Evolutionary conservation across 2,888 invertebrate genomes (phyloP).

Genomic region (Nyleta sp.): DNA sequence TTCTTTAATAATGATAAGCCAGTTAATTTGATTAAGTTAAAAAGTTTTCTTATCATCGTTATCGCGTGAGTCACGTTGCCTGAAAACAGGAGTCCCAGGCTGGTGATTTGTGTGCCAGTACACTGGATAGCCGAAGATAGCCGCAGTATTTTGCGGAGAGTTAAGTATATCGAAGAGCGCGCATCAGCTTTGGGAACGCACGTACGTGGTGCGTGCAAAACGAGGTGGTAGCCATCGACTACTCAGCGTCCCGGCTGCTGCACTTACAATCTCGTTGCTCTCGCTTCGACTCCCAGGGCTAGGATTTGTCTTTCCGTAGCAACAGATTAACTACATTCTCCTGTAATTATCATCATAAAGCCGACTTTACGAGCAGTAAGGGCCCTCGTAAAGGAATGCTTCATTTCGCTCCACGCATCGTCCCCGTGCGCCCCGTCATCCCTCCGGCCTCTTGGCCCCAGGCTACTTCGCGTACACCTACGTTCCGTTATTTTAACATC

Average conservation of each 20-base stretch:
- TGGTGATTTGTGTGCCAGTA: conserved; percentile 41
- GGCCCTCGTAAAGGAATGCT: conserved; percentile 82
- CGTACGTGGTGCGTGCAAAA: conserved; percentile 64
- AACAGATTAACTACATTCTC: conserved; percentile 81
- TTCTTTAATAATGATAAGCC: conserved; percentile 2
- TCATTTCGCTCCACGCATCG: conserved; percentile 76
- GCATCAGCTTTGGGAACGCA: conserved; percentile 65
- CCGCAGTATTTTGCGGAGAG: conserved; percentile 47
- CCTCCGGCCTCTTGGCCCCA: conserved; percentile 14
- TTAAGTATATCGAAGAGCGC: conserved; percentile 52
- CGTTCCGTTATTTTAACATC: conserved; percentile 40
- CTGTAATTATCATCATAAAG: conserved; percentile 83
- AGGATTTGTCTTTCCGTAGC: conserved; percentile 67
- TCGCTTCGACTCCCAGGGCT: conserved; percentile 41
- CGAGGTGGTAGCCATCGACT: conserved; percentile 63
- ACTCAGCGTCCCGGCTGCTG: conserved; percentile 61
- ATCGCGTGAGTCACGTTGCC: conserved; percentile 37
- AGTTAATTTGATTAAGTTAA: conserved; percentile 3
- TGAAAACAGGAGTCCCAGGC: conserved; percentile 22
- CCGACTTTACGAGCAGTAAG: conserved; percentile 82
- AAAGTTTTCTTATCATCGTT: conserved; percentile 36
- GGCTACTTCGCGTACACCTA: conserved; percentile 34
- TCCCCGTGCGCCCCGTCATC: conserved; percentile 19
- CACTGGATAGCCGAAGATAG: conserved; percentile 33
- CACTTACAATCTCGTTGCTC: conserved; percentile 58